Base-by-base conservation (phyloP, 1,140 invertebrate genomes). In the Hyles euphorbiae region DNA sequence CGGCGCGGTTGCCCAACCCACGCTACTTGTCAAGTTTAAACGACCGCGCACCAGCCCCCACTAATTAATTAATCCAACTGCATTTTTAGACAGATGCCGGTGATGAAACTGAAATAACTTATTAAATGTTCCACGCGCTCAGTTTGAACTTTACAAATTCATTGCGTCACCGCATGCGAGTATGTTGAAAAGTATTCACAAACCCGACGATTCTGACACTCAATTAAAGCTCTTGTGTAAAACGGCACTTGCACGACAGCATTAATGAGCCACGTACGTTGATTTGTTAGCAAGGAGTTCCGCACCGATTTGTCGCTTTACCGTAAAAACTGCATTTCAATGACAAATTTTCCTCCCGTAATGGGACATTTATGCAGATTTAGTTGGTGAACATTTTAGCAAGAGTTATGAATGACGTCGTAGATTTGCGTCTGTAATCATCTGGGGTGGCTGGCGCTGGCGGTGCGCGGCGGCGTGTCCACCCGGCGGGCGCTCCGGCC, bases 291-390 rank as follows among this genome's bases (percentile, higher is more conserved):
- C 5, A 40, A 40, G 36, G 4, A 40, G 5, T 8, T 40, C 4
- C 53, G 40, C 33, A 47, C 36, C 54, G 53, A 52, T 58, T 58
- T 54, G 45, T 43, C 46, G 36, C 50, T 61, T 45, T 40, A 40
- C 36, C 63, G 51, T 46, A 65, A 36, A 63, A 65, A 59, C 59
- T 65, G 48, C 55, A 66, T 66, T 51, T 67, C 61, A 60, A 67
- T 66, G 65, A 67, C 64, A 68, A 52, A 76, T 68, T 76, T 76
- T 5, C 36, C 36, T 40, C 22, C 52, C 46, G 61, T 72, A 67
- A 74, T 73, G 59, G 65, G 64, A 60, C 76, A 70, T 76, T 83
- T 85, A 83, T 83, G 78, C 68, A 83, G 74, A 78, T 81, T 74
- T 76, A 67, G 68, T 71, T 66, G 52, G 65, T 61, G 64, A 74